Conservation (phyloP, 2,113 vertebrate genomes). For the Psophia crepitans region DNA sequence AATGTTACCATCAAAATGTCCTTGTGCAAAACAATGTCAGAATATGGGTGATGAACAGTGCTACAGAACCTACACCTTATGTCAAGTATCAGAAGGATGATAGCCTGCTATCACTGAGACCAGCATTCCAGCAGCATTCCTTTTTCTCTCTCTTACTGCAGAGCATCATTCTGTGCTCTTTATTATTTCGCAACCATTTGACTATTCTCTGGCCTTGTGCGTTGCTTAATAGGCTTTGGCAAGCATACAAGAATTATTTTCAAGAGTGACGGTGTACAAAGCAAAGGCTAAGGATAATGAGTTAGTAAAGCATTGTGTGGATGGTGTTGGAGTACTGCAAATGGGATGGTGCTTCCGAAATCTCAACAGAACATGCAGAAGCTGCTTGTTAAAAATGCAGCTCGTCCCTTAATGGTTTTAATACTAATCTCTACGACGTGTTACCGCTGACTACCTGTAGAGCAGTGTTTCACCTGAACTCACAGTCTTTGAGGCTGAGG, state of each 20-base stretch:
- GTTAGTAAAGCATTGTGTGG: slow-evolving; percentile 14
- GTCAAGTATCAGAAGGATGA: neutral
- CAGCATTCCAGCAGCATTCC: neutral
- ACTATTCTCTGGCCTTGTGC: neutral
- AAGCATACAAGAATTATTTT: neutral
- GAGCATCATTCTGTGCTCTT: neutral
- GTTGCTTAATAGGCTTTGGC: neutral
- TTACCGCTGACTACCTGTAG: slow-evolving; percentile 56
- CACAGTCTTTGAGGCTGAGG: slow-evolving; percentile 55
- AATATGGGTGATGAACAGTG: neutral
- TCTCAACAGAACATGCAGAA: neutral
- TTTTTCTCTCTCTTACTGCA: neutral
- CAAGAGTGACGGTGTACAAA: neutral
- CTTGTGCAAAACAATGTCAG: neutral
- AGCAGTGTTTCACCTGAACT: slow-evolving; percentile 60
- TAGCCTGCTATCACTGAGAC: neutral
- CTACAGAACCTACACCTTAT: neutral
- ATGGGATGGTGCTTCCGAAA: neutral
- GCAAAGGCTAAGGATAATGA: neutral
- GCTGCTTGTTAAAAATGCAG: slow-evolving; percentile 1
- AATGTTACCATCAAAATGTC: neutral
- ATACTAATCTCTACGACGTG: slow-evolving; percentile 2
- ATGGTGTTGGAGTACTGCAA: neutral
- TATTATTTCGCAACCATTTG: neutral
- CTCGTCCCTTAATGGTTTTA: slow-evolving; percentile 9